Evolutionary conservation across 2,113 vertebrate genomes (phyloP).

Genomic region (Nansenia antarctica): DNA sequence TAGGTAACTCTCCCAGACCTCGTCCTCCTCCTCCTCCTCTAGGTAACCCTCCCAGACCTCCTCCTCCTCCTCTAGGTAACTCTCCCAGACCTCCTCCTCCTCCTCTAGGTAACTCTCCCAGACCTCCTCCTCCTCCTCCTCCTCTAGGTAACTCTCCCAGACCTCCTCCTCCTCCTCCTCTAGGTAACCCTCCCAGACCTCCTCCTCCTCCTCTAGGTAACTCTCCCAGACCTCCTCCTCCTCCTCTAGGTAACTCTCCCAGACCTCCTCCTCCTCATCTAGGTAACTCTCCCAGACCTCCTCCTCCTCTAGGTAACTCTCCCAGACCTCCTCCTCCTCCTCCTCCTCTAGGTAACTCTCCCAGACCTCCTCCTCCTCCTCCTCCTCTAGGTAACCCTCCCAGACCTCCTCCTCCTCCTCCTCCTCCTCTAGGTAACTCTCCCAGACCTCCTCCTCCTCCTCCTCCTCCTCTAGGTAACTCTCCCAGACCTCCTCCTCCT

Average conservation of each 20-base stretch:
- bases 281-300: conserved; percentile 95
- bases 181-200: too few relatives aligned
- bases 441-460: too few relatives aligned
- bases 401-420: too few relatives aligned
- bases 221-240: too few relatives aligned
- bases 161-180: conserved; percentile 95
- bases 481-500: too few relatives aligned
- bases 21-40: conserved; percentile 93
- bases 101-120: conserved; percentile 95
- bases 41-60: too few relatives aligned
- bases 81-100: too few relatives aligned
- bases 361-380: conserved; percentile 93
- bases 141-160: conserved; percentile 93
- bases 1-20: conserved; percentile 93
- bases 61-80: conserved; percentile 92
- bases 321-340: conserved; percentile 93
- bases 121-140: conserved; percentile 93
- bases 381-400: conserved; percentile 92
- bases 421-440: conserved; percentile 91
- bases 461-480: conserved; percentile 92
- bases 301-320: conserved; percentile 92
- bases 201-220: conserved; percentile 94
- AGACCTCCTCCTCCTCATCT: too few relatives aligned
- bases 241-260: conserved; percentile 91
- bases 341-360: conserved; percentile 94